Conservation (phyloP, 2,113 vertebrate genomes). For the Bostrychus sinensis region DNA sequence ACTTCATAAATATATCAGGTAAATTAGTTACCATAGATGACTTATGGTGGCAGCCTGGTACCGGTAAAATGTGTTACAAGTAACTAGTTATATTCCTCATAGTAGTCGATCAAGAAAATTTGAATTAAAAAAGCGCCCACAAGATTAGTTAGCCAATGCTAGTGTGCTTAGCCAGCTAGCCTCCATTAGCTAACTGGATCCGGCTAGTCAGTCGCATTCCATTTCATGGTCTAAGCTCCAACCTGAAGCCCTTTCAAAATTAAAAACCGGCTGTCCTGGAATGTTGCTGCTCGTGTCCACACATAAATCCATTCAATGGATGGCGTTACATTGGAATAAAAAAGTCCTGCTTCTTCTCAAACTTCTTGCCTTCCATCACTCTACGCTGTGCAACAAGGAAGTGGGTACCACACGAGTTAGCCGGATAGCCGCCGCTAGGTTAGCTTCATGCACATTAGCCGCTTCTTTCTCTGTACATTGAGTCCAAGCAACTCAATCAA, state of each 20-base stretch:
- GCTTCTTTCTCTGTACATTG: constrained; percentile 55
- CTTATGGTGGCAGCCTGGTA: constrained; percentile 26
- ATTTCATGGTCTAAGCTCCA: constrained; percentile 44
- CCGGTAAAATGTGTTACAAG: constrained; percentile 3
- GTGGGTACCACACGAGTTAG: constrained; percentile 63
- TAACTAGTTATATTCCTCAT: constrained; percentile 6
- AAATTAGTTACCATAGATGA: constrained; percentile 12
- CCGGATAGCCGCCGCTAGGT: constrained; percentile 40
- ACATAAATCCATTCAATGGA: constrained; percentile 33
- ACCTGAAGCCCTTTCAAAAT: constrained; percentile 31
- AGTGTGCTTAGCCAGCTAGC: constrained; percentile 55
- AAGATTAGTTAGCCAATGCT: constrained; percentile 42
- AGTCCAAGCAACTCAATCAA: constrained; percentile 64
- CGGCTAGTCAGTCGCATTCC: constrained; percentile 54
- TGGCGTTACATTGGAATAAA: constrained; percentile 17
- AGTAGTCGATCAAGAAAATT: constrained; percentile 16
- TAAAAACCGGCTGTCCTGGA: constrained; percentile 26
- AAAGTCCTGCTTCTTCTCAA: constrained; percentile 33
- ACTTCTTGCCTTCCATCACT: constrained; percentile 66
- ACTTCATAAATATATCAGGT: background rate
- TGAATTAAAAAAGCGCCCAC: constrained; percentile 39
- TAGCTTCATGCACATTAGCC: constrained; percentile 45
- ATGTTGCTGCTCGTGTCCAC: background rate
- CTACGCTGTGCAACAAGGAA: constrained; percentile 73
- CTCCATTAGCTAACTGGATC: constrained; percentile 48